Evolutionary conservation across 2,113 vertebrate genomes (phyloP).

Genomic region (Epinephelus cyanopodus): DNA sequence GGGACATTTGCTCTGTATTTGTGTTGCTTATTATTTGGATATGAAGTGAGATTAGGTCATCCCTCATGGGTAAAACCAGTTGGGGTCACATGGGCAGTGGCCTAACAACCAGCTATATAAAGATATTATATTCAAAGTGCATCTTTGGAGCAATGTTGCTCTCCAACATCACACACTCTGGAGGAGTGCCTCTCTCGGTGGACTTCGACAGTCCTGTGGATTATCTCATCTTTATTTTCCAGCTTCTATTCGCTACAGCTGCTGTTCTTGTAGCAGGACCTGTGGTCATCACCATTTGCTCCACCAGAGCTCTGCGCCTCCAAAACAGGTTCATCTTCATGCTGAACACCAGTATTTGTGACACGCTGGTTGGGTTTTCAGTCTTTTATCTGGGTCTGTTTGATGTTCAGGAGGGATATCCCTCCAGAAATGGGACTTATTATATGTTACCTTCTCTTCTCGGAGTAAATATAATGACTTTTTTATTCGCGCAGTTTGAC

Average conservation of each 20-base stretch:
- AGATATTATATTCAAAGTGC: background rate
- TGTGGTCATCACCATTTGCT: slow-evolving; percentile 67
- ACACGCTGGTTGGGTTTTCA: slow-evolving; percentile 77
- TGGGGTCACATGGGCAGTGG: too few species aligned
- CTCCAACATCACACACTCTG: slow-evolving; percentile 46
- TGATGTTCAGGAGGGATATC: slow-evolving; percentile 80
- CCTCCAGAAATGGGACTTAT: slow-evolving; percentile 73
- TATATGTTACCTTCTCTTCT: slow-evolving; percentile 72
- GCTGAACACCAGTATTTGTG: slow-evolving; percentile 81
- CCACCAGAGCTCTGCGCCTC: slow-evolving; percentile 61
- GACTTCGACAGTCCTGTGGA: slow-evolving; percentile 66
- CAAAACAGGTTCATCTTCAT: slow-evolving; percentile 81
- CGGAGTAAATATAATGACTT: slow-evolving; percentile 77
- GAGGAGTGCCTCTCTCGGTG: slow-evolving; percentile 69
- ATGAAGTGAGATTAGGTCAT: background rate
- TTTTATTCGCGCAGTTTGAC: slow-evolving; percentile 82
- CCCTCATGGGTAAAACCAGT: background rate
- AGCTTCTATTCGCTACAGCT: slow-evolving; percentile 72
- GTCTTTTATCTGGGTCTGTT: slow-evolving; percentile 80
- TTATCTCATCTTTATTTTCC: slow-evolving; percentile 77
- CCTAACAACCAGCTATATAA: background rate
- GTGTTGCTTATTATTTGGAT: too few species aligned
- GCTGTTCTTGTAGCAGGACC: slow-evolving; percentile 73
- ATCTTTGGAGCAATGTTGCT: background rate
- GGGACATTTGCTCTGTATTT: too few species aligned